These are phyloP conservation scores for Progne subis DNA, from an alignment of 2,113 vertebrate genomes.

Conservation along the genomic window DNA sequence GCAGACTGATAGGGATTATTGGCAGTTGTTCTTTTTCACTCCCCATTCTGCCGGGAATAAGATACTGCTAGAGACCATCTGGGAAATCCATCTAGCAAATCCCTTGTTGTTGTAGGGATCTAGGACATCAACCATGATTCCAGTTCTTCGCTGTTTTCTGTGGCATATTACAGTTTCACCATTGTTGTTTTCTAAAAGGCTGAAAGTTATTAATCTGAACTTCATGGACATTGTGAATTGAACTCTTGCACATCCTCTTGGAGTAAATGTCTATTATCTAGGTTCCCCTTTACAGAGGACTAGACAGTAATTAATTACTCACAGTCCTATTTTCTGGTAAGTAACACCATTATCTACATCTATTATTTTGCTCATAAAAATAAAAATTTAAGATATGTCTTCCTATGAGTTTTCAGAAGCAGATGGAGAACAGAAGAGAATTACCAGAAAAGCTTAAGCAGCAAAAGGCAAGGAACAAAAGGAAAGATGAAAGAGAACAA, in stretches of 20 bases:
- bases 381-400: not conserved
- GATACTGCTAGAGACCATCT: slow-evolving; percentile 32
- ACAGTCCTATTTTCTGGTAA: not conserved
- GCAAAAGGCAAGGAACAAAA: not conserved
- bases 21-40: slow-evolving; percentile 37
- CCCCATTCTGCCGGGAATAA: not conserved
- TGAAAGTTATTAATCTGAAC: not conserved
- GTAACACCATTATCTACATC: not conserved
- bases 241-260: not conserved
- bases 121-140: not conserved
- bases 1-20: slow-evolving; percentile 23
- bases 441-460: not conserved
- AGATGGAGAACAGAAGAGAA: not conserved
- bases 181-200: not conserved
- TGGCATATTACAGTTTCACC: not conserved
- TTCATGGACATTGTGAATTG: not conserved
- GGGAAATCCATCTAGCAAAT: slow-evolving; percentile 41
- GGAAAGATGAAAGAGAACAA: not conserved
- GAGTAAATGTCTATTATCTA: not conserved
- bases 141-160: not conserved
- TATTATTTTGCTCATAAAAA: not conserved
- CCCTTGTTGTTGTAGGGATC: slow-evolving; percentile 4
- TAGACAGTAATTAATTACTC: not conserved
- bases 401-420: not conserved
- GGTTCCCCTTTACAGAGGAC: not conserved